Evolutionary conservation across 2,113 vertebrate genomes (phyloP), one percentile per base, ranked within the genome.

Genomic region (Symphodus melops): DNA sequence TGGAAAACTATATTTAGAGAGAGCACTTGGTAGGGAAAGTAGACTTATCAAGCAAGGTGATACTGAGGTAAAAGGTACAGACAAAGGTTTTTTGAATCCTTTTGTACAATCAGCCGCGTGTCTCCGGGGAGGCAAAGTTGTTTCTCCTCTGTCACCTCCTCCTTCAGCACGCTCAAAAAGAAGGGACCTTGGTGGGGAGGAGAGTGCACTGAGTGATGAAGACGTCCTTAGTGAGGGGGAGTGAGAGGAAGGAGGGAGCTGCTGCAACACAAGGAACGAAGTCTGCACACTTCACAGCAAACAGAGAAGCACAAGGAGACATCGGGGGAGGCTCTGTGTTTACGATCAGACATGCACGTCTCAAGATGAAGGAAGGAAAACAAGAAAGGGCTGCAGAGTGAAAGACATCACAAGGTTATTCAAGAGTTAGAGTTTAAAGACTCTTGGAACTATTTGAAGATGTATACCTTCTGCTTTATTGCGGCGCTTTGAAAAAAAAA

Each of bases 401-500:
- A 92, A 91, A 93, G 88, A 85, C 88, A 87, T 88, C 86, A 92
- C 89, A 91, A 91, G 81, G 85, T 91, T 88, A 85, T 87, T 85
- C 64, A 75, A 81, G 89, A 89, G 89, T 51, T 67, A 67, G 48
- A 65, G 51, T 75, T 82, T 80, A 88, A 90, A 93, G 86, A 85
- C 75, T 69, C 52, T 21, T 28, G 37, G 57, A 82, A 39, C 13
- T 74, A 67, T 92, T 87, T 91, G 86, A 91, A 90, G 80, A 82
- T 64, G 58, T 58, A 53, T 66, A 65, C 72, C 65, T 89, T 89
- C 60, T 61, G 66, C 75, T 75, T 71, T 70, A 66, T 44, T 13
- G 46, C 5, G 37, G 52, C 0, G 60, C 72, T 82, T 90, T 82
- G 76, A 77, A 70, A 64, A 25, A 58, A 66, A 73, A 72, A 74